Evolutionary conservation across 2,888 invertebrate species (phyloP).

Genomic region (Apodemia hepburni): DNA sequence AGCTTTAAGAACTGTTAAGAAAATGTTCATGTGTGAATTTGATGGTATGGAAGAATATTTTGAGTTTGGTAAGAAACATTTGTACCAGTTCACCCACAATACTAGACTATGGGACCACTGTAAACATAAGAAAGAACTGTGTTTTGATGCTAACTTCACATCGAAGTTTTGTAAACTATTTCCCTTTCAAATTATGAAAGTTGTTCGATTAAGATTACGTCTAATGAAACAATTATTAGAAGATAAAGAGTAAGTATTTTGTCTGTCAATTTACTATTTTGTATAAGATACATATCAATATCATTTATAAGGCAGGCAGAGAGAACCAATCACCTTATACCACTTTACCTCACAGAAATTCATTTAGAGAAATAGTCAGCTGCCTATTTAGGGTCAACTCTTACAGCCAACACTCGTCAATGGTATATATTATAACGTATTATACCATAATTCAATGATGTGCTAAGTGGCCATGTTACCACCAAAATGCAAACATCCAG

Average conservation of each 20-base stretch:
- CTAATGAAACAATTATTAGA: constrained; percentile 86
- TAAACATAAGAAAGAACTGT: constrained; percentile 75
- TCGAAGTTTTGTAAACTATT: constrained; percentile 90
- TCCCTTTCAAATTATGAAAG: constrained; percentile 94
- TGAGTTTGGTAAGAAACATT: constrained; percentile 87
- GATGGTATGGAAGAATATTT: constrained; percentile 87
- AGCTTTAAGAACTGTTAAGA: constrained; percentile 84
- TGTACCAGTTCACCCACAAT: constrained; percentile 92
- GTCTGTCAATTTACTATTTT: too few species aligned
- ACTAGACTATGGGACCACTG: constrained; percentile 91
- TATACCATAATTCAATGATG: too few species aligned
- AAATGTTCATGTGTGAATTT: constrained; percentile 89
- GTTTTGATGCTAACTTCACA: constrained; percentile 82
- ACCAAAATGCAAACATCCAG: too few species aligned
- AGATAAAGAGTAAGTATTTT: constrained; percentile 83
- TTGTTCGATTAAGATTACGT: constrained; percentile 87
- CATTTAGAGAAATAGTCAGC: too few species aligned
- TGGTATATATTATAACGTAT: too few species aligned
- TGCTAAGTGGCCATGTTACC: too few species aligned
- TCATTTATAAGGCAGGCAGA: too few species aligned
- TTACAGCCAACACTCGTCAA: too few species aligned
- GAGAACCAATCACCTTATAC: too few species aligned
- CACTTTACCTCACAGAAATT: too few species aligned
- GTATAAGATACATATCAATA: too few species aligned
- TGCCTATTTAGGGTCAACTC: too few species aligned